Percentiles rank a stretch among this genome's conserved stretches.
phyloP scores from a whole-genome alignment of 2,888 invertebrate genomes.

The Physocephala rufipes region DNA sequence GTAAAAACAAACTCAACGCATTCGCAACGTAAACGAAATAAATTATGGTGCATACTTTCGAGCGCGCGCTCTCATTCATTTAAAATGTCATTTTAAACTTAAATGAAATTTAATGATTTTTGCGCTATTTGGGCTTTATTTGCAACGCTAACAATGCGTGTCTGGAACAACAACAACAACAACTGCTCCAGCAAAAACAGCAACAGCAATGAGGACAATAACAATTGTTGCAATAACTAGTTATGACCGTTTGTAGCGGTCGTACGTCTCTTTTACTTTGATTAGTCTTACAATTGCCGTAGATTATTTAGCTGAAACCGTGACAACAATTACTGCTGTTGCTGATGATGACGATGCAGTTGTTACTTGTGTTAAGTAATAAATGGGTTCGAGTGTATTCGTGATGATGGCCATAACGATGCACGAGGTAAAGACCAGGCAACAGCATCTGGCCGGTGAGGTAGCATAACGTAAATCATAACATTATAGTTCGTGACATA shows the following conservation, averaged over 20 bases:
- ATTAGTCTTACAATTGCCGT: not conserved
- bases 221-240: too few species aligned
- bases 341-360: too few species aligned
- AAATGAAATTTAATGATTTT: conserved; percentile 61
- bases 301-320: not conserved
- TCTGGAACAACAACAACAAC: not conserved
- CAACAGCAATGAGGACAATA: too few species aligned
- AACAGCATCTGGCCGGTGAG: conserved; percentile 27
- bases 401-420: not conserved
- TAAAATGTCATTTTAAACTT: conserved; percentile 62
- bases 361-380: not conserved
- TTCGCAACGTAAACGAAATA: conserved; percentile 46
- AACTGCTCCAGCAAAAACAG: not conserved
- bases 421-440: conserved; percentile 3
- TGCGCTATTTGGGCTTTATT: conserved; percentile 23
- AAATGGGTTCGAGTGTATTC: not conserved
- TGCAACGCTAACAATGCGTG: not conserved
- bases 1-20: conserved; percentile 26
- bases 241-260: too few species aligned
- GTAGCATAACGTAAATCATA: conserved; percentile 55
- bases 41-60: conserved; percentile 60
- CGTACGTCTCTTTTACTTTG: too few species aligned
- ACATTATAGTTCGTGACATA: conserved; percentile 58
- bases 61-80: conserved; percentile 58
- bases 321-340: conserved; percentile 11